These are phyloP conservation scores for Phocoena phocoena DNA, from an alignment of 2,113 vertebrate genomes.

Conservation along the genomic window DNA sequence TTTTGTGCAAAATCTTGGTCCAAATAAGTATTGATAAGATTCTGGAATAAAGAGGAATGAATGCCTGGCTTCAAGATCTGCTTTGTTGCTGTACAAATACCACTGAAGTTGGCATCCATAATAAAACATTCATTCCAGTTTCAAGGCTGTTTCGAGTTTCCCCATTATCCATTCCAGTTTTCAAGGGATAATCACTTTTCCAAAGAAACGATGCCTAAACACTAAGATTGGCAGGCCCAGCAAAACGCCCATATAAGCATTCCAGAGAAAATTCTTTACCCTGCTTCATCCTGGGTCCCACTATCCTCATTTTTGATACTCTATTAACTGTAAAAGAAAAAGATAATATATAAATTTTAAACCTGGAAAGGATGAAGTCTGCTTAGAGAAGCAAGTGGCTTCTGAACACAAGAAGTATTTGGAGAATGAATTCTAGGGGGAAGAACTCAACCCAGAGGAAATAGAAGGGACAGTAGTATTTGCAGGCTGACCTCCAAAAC, in stretches of 20 bases:
- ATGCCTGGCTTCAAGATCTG: neutral
- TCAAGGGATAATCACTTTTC: slow-evolving; percentile 42
- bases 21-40: slow-evolving; percentile 52
- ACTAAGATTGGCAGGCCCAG: neutral
- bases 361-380: neutral
- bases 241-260: neutral
- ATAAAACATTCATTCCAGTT: slow-evolving; percentile 25
- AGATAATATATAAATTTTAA: neutral
- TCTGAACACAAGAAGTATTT: neutral
- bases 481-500: neutral
- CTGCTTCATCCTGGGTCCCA: neutral
- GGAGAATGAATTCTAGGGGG: neutral
- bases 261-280: neutral
- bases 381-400: neutral
- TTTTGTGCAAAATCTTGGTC: slow-evolving; percentile 32
- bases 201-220: slow-evolving; percentile 14
- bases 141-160: neutral
- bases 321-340: neutral
- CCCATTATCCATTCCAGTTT: neutral
- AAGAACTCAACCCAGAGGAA: neutral
- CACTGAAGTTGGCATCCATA: neutral
- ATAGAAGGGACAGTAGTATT: neutral
- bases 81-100: slow-evolving; percentile 12
- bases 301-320: neutral
- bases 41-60: slow-evolving; percentile 39